Evolutionary conservation across 2,797 vertebrate species (phyloP).

Genomic region (Neosilurus hyrtlii): DNA sequence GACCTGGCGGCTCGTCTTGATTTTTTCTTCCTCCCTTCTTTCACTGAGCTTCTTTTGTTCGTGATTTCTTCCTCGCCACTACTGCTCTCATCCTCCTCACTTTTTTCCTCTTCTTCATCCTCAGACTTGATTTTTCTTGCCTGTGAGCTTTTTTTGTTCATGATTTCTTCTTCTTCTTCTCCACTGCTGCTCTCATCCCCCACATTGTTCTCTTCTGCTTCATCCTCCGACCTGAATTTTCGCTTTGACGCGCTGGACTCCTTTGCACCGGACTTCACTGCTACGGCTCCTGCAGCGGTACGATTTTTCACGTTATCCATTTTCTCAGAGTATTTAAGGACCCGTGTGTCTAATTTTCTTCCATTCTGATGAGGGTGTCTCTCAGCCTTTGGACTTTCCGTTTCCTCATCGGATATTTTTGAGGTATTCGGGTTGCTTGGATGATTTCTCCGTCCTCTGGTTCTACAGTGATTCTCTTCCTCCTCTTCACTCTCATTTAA

Average conservation of each 20-base stretch:
- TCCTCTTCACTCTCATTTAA: slow-evolving; percentile 16
- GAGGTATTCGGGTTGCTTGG: slow-evolving; percentile 26
- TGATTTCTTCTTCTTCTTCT: slow-evolving; percentile 22
- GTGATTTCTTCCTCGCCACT: slow-evolving; percentile 16
- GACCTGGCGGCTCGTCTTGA: slow-evolving; percentile 51
- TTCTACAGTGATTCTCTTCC: slow-evolving; percentile 8
- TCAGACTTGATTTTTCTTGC: slow-evolving; percentile 56
- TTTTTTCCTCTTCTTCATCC: slow-evolving; percentile 57
- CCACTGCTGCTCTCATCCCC: slow-evolving; percentile 29
- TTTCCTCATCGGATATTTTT: slow-evolving; percentile 68
- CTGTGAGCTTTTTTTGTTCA: slow-evolving; percentile 42
- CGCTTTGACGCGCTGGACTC: slow-evolving; percentile 57
- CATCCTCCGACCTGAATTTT: slow-evolving; percentile 52
- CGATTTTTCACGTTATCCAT: slow-evolving; percentile 57
- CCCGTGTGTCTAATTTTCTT: slow-evolving; percentile 59
- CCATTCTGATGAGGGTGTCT: slow-evolving; percentile 73
- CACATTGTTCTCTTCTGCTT: slow-evolving; percentile 57
- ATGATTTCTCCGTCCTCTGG: slow-evolving; percentile 52
- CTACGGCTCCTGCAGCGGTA: slow-evolving; percentile 41
- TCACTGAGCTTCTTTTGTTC: slow-evolving; percentile 42
- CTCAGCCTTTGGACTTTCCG: slow-evolving; percentile 48
- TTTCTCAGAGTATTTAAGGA: slow-evolving; percentile 60
- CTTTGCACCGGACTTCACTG: slow-evolving; percentile 35
- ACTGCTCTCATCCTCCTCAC: slow-evolving; percentile 38
- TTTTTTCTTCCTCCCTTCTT: slow-evolving; percentile 55